Base-by-base conservation (phyloP, 1,140 invertebrate species). In the Cataglyphis hispanica region DNA sequence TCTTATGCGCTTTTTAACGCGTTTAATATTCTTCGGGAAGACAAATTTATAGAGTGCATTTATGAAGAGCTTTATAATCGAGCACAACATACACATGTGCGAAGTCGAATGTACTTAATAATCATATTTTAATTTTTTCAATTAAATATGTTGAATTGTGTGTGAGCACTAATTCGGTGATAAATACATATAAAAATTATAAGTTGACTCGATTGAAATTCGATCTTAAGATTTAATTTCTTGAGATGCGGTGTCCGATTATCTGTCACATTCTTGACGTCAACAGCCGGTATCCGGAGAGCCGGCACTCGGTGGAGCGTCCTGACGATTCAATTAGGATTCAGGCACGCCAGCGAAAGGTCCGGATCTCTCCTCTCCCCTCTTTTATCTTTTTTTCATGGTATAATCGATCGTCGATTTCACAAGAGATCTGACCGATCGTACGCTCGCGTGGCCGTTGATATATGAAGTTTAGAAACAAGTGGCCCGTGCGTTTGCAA, bases 251-350 rank as follows among this genome's bases (percentile, higher is more conserved):
- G 86, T 72, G 85, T 85, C 89, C 88, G 91, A 87, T 90, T 92
- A 91, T 94, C 91, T 91, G 91, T 94, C 92, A 91, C 93, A 92
- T 93, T 93, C 91, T 88, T 92, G 76, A 80, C 91, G 90, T 88
- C 91, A 85, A 83, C 76, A 72, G 85, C 69, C 92, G 89, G 66
- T 90, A 92, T 90, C 88, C 87, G 84, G 78, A 91, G 86, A 88
- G 74, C 88, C 78, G 86, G 87, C 89, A 91, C 86, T 74, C 81
- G 76, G 31, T 31, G 31, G 31, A 85, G 80, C 86, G 89, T 91
- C 91, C 91, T 92, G 93, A 94, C 93, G 91, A 94, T 94, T 95
- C 94, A 95, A 95, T 95, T 94, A 95, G 91, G 91, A 92, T 89
- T 89, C 86, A 87, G 81, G 86, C 87, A 90, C 90, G 81, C 46